These are phyloP conservation scores for Trichogramma dendrolimi DNA, from an alignment of 2,888 invertebrate genomes.

Conservation along the genomic window DNA sequence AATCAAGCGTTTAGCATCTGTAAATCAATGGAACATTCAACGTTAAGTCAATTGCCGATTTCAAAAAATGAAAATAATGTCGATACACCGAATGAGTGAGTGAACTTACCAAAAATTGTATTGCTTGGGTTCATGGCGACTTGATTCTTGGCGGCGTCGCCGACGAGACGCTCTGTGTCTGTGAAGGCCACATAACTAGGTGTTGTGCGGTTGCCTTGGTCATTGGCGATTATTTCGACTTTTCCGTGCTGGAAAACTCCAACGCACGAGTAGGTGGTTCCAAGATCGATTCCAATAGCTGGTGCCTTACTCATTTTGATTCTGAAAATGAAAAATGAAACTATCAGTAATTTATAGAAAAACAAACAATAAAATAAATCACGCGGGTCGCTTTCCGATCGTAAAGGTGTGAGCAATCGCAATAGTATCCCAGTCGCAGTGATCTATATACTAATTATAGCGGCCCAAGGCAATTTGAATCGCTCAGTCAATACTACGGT, in stretches of 20 bases:
- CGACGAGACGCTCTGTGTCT: slow-evolving; percentile 77
- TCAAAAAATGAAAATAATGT: neutral
- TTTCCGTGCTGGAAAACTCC: slow-evolving; percentile 81
- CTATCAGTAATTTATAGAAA: neutral
- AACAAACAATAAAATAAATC: no score
- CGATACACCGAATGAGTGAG: no score
- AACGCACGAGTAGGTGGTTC: slow-evolving; percentile 83
- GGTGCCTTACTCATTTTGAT: slow-evolving; percentile 50
- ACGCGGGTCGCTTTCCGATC: no score
- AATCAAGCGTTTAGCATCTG: slow-evolving; percentile 90
- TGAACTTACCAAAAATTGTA: slow-evolving; percentile 72
- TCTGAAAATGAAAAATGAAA: neutral
- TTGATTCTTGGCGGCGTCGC: slow-evolving; percentile 84
- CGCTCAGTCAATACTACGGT: no score
- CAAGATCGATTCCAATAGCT: slow-evolving; percentile 77
- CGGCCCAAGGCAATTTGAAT: no score
- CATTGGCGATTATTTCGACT: slow-evolving; percentile 82
- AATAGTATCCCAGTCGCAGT: no score
- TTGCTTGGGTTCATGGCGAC: slow-evolving; percentile 81
- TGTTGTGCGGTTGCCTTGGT: slow-evolving; percentile 83
- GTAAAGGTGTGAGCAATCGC: no score
- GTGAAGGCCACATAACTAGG: slow-evolving; percentile 86
- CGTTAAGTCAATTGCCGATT: neutral
- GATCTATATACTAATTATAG: no score
- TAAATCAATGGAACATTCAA: slow-evolving; percentile 48